Evolutionary conservation across 2,113 vertebrate species (phyloP).

Genomic region (Cheilinus undulatus): DNA sequence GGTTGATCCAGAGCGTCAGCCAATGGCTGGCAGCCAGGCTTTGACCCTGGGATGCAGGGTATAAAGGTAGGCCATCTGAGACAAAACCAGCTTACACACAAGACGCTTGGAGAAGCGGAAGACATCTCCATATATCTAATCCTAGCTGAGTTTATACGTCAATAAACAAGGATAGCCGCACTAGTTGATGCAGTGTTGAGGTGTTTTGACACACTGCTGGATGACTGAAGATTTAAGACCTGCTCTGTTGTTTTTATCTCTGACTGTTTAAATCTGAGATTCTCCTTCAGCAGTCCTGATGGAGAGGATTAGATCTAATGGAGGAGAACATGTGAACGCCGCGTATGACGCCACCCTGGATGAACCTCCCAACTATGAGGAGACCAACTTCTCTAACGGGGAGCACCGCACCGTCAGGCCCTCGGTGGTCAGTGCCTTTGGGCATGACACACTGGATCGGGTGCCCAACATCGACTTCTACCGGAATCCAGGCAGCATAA

Average conservation of each 20-base stretch:
- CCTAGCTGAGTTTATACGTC: neutral
- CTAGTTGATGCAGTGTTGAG: constrained; percentile 5
- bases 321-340: constrained; percentile 69
- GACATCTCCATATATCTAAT: constrained; percentile 15
- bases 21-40: constrained; percentile 71
- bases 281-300: constrained; percentile 56
- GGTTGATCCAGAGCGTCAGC: constrained; percentile 72
- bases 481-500: constrained; percentile 92
- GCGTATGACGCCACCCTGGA: constrained; percentile 77
- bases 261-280: constrained; percentile 45
- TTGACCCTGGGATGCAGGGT: constrained; percentile 54
- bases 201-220: constrained; percentile 25
- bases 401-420: constrained; percentile 83
- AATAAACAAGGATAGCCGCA: constrained; percentile 34
- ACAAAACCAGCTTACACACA: constrained; percentile 32
- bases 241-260: constrained; percentile 18
- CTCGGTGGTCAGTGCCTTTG: constrained; percentile 90
- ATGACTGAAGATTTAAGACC: constrained; percentile 48
- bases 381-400: constrained; percentile 82
- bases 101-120: constrained; percentile 17
- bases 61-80: constrained; percentile 71
- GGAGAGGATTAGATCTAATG: constrained; percentile 66
- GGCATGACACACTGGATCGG: constrained; percentile 95
- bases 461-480: constrained; percentile 96
- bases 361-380: constrained; percentile 89